Evolutionary conservation across 1,140 invertebrate genomes (phyloP), one percentile per base, ranked within the genome.

Genomic region (Cecropterus lyciades): DNA sequence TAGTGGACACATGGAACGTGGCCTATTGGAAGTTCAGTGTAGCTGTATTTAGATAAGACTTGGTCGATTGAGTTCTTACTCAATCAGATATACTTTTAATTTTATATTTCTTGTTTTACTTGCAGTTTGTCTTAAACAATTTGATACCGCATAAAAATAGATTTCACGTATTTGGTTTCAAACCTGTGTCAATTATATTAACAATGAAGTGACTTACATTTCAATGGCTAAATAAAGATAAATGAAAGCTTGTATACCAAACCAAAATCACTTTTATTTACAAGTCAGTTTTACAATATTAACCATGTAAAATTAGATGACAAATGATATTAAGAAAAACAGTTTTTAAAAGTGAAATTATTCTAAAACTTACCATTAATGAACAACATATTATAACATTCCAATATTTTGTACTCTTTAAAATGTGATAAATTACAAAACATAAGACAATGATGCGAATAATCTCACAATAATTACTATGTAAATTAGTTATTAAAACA

Each of bases 351-450:
- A 89, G 77, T 79, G 80, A 79, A 82, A 83, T 90, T 86, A 87
- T 73, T 88, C 86, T 88, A 91, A 91, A 90, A 87, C 85, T 84
- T 87, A 90, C 48, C 72, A 83, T 82, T 87, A 88, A 76, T 77
- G 84, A 90, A 89, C 87, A 89, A 89, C 82, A 85, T 89, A 85
- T 80, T 80, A 83, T 84, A 88, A 89, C 86, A 91, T 91, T 88
- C 85, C 84, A 89, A 91, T 91, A 91, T 88, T 91, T 91, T 89
- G 86, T 91, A 89, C 85, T 89, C 85, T 91, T 88, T 87, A 89
- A 90, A 91, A 87, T 88, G 85, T 88, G 84, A 91, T 91, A 91
- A 91, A 91, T 89, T 91, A 91, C 86, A 90, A 91, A 87, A 90
- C 79, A 82, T 78, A 78, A 65, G 84, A 85, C 79, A 83, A 69